These are phyloP conservation scores for Tetraneura akinire DNA, from an alignment of 1,140 invertebrate species.

Conservation along the genomic window DNA sequence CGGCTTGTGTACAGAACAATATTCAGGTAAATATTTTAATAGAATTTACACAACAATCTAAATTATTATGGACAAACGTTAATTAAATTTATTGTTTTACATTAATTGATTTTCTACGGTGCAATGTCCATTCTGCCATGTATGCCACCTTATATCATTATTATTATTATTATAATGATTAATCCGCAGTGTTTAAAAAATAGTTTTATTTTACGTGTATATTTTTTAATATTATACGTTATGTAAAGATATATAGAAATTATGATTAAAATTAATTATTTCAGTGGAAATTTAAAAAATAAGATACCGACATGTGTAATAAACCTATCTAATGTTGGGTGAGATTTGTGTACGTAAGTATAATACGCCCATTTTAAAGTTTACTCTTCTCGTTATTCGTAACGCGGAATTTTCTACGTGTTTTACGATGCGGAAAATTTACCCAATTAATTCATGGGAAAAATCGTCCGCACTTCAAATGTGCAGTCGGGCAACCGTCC, in stretches of 20 bases:
- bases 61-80: too few relatives aligned
- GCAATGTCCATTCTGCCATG: too few relatives aligned
- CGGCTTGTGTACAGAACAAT: background rate
- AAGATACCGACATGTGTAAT: background rate
- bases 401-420: slow-evolving; percentile 19
- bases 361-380: slow-evolving; percentile 35
- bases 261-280: slow-evolving; percentile 29
- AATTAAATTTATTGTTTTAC: too few relatives aligned
- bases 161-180: too few relatives aligned
- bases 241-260: too few relatives aligned
- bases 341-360: background rate
- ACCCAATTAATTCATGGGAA: slow-evolving; percentile 46
- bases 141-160: too few relatives aligned
- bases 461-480: background rate
- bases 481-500: background rate
- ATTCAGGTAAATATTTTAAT: background rate
- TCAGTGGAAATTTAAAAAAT: slow-evolving; percentile 15
- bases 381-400: slow-evolving; percentile 24
- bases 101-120: too few relatives aligned
- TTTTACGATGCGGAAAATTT: slow-evolving; percentile 48
- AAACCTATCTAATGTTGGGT: slow-evolving; percentile 13
- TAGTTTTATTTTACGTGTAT: background rate
- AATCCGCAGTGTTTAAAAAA: slow-evolving; percentile 13
- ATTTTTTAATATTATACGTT: too few relatives aligned
- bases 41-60: background rate